phyloP scores from a whole-genome alignment of 2,888 invertebrate species.

The Drosophila prostipennis region DNA sequence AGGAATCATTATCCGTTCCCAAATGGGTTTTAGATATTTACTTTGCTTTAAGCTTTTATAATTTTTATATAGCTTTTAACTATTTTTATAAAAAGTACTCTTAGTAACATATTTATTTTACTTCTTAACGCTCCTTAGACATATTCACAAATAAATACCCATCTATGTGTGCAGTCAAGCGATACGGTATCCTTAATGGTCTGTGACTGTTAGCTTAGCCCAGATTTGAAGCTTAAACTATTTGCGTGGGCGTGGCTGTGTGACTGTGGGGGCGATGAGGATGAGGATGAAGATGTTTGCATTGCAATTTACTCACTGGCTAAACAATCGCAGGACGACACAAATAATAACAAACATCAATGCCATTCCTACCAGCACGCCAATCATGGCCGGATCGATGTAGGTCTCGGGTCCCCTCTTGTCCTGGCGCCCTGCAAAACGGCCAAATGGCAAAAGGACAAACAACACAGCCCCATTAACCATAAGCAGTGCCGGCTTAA shows the following conservation, averaged over 20 bases:
- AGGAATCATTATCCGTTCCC: too few species aligned
- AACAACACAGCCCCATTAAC: slow-evolving; percentile 42
- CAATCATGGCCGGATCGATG: slow-evolving; percentile 95
- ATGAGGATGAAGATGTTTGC: slow-evolving; percentile 64
- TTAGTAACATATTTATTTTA: too few species aligned
- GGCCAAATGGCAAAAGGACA: slow-evolving; percentile 51
- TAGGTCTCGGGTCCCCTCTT: slow-evolving; percentile 88
- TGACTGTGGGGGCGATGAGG: slow-evolving; percentile 16
- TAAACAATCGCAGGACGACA: slow-evolving; percentile 95
- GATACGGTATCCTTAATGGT: not conserved
- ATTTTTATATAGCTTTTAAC: too few species aligned
- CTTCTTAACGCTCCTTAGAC: not conserved
- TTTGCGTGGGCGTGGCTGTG: slow-evolving; percentile 14
- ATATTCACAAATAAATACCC: not conserved
- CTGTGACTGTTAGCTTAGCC: slow-evolving; percentile 25
- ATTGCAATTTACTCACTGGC: slow-evolving; percentile 89
- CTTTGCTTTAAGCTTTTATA: too few species aligned
- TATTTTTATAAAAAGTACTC: too few species aligned
- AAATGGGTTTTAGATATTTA: too few species aligned
- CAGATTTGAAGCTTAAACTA: slow-evolving; percentile 16
- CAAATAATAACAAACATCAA: slow-evolving; percentile 97
- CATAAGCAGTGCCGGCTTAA: slow-evolving; percentile 17
- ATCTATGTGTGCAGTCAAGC: slow-evolving; percentile 4
- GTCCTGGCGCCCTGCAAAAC: slow-evolving; percentile 85
- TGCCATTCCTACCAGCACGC: slow-evolving; percentile 94